Evolutionary conservation across 2,888 invertebrate genomes (phyloP), one percentile per base, ranked within the genome.

Genomic region (Amphipyra berbera): DNA sequence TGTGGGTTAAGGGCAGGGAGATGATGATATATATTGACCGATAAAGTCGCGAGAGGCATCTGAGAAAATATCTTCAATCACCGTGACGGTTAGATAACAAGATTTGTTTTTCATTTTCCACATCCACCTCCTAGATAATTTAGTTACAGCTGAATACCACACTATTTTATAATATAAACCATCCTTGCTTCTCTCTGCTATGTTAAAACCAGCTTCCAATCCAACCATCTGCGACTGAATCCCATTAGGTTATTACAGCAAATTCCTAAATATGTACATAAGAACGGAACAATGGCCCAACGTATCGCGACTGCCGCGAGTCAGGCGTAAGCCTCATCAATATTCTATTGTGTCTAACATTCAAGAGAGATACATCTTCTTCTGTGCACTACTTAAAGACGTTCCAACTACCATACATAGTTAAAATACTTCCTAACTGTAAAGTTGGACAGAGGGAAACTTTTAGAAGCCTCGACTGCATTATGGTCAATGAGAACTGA

Each of bases 401-500:
- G 70, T 67, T 76, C 61, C 70, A 68, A 65, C 79, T 64, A 79
- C 60, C 72, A 68, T 77, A 77, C 76, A 78, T 80, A 76, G 75
- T 80, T 86, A 83, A 80, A 88, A 88, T 87, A 87, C 84, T 88
- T 86, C 68, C 64, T 70, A 79, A 85, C 80, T 83, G 84, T 81
- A 79, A 88, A 86, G 79, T 87, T 83, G 76, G 78, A 71, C 79
- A 68, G 73, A 64, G 78, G 55, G 10, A 72, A 85, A 89, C 79
- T 86, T 86, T 80, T 72, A 67, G 78, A 83, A 83, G 83, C 83
- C 83, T 82, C 81, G 68, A 81, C 86, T 84, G 84, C 84, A 85
- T 85, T 88, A 88, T 85, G 87, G 88, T 88, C 88, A 84, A 86
- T 88, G 81, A 74, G 68, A 83, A 81, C 79, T 59, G 80, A 85